Evolutionary conservation across 2,888 invertebrate genomes (phyloP), one percentile per base, ranked within the genome.

Genomic region (Sphaerolaimus hirsutus): DNA sequence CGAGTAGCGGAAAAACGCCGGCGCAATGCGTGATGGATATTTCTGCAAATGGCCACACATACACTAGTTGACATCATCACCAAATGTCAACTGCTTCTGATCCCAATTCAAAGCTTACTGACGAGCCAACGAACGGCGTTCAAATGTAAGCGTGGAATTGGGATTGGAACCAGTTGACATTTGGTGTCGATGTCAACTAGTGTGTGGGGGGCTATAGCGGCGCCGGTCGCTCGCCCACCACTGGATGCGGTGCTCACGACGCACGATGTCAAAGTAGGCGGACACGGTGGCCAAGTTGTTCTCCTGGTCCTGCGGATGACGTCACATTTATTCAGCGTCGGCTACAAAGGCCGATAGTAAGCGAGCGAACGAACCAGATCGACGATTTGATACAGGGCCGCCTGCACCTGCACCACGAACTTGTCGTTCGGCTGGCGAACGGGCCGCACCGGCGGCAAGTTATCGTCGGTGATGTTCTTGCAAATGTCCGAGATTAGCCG

Each of bases 231-330:
- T n/a, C n/a, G n/a, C n/a, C n/a, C n/a, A n/a, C n/a, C n/a, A n/a
- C n/a, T n/a, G n/a, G n/a, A n/a, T n/a, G n/a, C n/a, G 29, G 29
- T 10, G 29, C 5, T 29, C 29, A 7, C 5, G 29, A 25, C 43
- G 19, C 3, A 49, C 49, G 10, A 61, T 57, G 45, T 61, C 61
- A 44, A 61, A 60, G 44, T 59, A 61, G 17, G 61, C 61, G 7
- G 59, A 58, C 17, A 61, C 52, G 1, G 58, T 60, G 29, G 61
- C 60, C 47, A 61, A 48, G 42, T 61, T 61, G 51, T 58, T 58
- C 2, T 56, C 51, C 50, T 61, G 61, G 46, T 61, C 59, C 60
- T 60, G 48, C 7, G n/a, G 21, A 43, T 25, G 14, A 10, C 14
- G 14, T 10, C 10, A 7, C 29, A 29, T 10, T 29, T 14, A 29